These are phyloP conservation scores for Siphonodentalium dalli DNA, from an alignment of 2,888 invertebrate genomes.

Conservation along the genomic window DNA sequence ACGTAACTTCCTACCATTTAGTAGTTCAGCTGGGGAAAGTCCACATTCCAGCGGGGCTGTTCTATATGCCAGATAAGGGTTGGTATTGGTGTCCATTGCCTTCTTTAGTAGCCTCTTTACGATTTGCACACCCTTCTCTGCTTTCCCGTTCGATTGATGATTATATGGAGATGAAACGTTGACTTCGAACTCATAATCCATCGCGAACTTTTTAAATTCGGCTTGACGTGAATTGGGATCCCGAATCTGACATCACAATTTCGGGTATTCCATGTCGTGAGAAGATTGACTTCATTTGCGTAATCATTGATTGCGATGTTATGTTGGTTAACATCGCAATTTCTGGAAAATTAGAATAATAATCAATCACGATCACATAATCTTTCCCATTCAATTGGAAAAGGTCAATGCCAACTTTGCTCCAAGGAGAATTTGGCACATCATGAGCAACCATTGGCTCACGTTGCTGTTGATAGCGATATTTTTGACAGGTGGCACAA, in stretches of 20 bases:
- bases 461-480: not conserved
- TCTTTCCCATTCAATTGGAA: constrained; percentile 14
- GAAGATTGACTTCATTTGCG: constrained; percentile 23
- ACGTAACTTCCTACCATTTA: too few relatives aligned
- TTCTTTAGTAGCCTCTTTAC: too few relatives aligned
- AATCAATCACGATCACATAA: constrained; percentile 31
- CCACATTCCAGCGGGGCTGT: too few relatives aligned
- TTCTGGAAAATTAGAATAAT: constrained; percentile 35
- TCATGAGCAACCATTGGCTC: constrained; percentile 11
- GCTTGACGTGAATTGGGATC: too few relatives aligned
- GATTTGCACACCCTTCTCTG: too few relatives aligned
- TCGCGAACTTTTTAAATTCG: constrained; percentile 4
- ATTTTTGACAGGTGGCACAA: constrained; percentile 9
- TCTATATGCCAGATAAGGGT: too few relatives aligned
- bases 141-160: too few relatives aligned
- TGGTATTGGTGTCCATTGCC: too few relatives aligned
- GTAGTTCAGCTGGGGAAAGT: too few relatives aligned
- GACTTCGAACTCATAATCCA: not conserved
- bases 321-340: constrained; percentile 21
- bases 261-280: constrained; percentile 29
- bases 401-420: constrained; percentile 26
- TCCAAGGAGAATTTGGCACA: constrained; percentile 23
- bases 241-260: constrained; percentile 22
- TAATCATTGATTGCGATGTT: constrained; percentile 22
- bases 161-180: too few relatives aligned